Conservation (phyloP, 1,140 invertebrate genomes). For the Eriosoma lanigerum region DNA sequence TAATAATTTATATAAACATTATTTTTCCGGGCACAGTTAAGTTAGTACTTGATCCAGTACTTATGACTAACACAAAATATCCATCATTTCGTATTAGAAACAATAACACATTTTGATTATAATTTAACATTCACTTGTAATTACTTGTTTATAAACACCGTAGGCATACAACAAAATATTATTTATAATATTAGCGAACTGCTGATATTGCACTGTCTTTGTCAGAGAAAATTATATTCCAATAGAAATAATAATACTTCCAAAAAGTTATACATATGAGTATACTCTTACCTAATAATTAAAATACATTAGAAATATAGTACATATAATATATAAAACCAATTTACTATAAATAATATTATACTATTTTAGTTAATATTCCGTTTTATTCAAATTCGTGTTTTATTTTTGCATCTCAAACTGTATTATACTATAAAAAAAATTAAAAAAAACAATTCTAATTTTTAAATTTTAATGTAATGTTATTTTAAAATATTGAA, state of each 20-base stretch:
- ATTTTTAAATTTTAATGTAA: neutral
- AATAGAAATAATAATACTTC: too few relatives aligned
- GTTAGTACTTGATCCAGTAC: too few relatives aligned
- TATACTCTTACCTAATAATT: too few relatives aligned
- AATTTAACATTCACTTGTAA: neutral
- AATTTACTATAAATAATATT: too few relatives aligned
- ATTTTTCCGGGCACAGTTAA: too few relatives aligned
- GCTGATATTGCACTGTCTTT: constrained; percentile 12
- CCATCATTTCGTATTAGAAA: neutral
- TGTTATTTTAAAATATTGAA: neutral
- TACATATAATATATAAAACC: too few relatives aligned
- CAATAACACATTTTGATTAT: too few relatives aligned
- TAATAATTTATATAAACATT: neutral
- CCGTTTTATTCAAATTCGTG: neutral
- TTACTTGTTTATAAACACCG: constrained; percentile 7
- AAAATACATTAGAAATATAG: too few relatives aligned
- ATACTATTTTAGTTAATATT: too few relatives aligned
- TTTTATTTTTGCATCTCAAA: neutral
- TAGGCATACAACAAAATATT: neutral
- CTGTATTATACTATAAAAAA: too few relatives aligned
- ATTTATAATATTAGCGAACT: neutral
- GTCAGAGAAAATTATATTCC: neutral
- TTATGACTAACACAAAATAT: neutral
- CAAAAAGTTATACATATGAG: too few relatives aligned
- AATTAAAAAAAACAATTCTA: too few relatives aligned